Evolutionary conservation across 64 coral and sea anemone genomes (phyloP).

Genomic region (Acropora yongei): DNA sequence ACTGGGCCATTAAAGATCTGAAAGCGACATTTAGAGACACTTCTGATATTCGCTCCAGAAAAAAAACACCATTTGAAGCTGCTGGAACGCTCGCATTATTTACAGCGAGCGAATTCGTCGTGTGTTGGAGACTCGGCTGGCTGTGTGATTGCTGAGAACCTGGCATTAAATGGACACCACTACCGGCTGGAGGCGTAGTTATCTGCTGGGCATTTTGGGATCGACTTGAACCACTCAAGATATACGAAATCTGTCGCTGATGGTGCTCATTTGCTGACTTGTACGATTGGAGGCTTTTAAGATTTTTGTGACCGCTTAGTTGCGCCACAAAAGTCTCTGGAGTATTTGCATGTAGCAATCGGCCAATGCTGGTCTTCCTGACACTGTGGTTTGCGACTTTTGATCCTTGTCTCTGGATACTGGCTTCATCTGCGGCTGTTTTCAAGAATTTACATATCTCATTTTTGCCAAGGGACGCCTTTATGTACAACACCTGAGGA

Average conservation of each 20-base stretch:
- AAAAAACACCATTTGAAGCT: not conserved
- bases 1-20: slow-evolving; percentile 71
- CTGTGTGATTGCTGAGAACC: not conserved
- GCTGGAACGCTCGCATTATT: slow-evolving; percentile 25
- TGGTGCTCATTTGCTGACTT: too few relatives aligned
- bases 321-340: slow-evolving; percentile 74
- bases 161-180: not conserved
- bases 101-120: slow-evolving; percentile 44
- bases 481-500: slow-evolving; percentile 61
- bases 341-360: slow-evolving; percentile 62
- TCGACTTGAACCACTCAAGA: too few relatives aligned
- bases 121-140: not conserved
- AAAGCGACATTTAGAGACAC: slow-evolving; percentile 41
- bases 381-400: slow-evolving; percentile 72
- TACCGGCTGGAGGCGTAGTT: not conserved
- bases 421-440: slow-evolving; percentile 47
- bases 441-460: slow-evolving; percentile 69
- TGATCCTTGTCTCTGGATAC: slow-evolving; percentile 21
- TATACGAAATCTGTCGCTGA: too few relatives aligned
- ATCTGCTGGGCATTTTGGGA: slow-evolving; percentile 38
- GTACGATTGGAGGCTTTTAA: slow-evolving; percentile 67
- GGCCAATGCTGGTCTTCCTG: slow-evolving; percentile 55
- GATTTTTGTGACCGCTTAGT: slow-evolving; percentile 74
- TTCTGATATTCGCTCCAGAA: slow-evolving; percentile 26
- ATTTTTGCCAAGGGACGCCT: slow-evolving; percentile 61